Conservation (phyloP, 2,888 invertebrate genomes). For the Tinea semifulvella region DNA sequence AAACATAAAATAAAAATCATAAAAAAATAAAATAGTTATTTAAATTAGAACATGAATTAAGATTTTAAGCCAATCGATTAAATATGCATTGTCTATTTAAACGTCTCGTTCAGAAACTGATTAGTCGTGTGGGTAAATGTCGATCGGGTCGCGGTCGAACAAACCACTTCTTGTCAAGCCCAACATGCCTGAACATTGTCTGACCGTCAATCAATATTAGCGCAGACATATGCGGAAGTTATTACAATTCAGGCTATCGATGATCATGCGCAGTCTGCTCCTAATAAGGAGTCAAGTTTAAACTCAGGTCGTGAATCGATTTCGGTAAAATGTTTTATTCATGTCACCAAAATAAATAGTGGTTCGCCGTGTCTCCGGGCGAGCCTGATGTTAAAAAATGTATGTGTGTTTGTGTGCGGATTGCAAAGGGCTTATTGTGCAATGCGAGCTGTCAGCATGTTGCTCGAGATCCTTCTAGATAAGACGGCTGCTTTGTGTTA, state of each 20-base stretch:
- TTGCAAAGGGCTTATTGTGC: not conserved
- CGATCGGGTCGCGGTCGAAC: no score
- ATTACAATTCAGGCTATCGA: slow-evolving; percentile 21
- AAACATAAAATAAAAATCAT: no score
- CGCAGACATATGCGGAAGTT: slow-evolving; percentile 16
- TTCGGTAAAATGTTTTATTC: slow-evolving; percentile 58
- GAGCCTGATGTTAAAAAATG: slow-evolving; percentile 3
- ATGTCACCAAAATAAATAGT: slow-evolving; percentile 30
- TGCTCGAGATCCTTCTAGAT: slow-evolving; percentile 3
- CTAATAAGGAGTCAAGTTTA: slow-evolving; percentile 35
- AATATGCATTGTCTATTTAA: not conserved
- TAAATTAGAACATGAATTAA: no score
- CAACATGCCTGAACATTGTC: slow-evolving; percentile 9
- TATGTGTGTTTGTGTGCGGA: slow-evolving; percentile 1
- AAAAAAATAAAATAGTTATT: no score
- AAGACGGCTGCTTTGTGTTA: not conserved
- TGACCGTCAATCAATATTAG: slow-evolving; percentile 12
- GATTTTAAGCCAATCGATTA: no score
- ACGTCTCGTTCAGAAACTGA: slow-evolving; percentile 3
- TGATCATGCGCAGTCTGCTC: slow-evolving; percentile 27
- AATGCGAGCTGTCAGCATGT: slow-evolving; percentile 2
- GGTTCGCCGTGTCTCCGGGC: slow-evolving; percentile 10
- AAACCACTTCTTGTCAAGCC: slow-evolving; percentile 1
- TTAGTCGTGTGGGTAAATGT: slow-evolving; percentile 2
- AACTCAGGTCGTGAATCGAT: slow-evolving; percentile 23